Conservation (phyloP, 2,888 invertebrate genomes). For the Sericinus montela region DNA sequence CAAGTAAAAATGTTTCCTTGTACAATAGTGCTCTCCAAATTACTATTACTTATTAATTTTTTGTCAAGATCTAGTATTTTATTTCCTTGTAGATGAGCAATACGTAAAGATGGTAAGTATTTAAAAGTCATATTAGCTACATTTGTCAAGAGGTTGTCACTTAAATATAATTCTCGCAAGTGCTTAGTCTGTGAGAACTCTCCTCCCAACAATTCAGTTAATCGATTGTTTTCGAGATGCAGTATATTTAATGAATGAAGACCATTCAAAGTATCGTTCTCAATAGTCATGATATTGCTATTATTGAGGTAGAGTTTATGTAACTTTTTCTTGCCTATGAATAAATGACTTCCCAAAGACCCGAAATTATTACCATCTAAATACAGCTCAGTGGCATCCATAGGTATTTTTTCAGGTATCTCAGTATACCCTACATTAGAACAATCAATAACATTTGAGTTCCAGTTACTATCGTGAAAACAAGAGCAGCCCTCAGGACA, state of each 20-base stretch:
- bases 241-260: slow-evolving; percentile 84
- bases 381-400: slow-evolving; percentile 93
- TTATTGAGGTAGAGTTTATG: slow-evolving; percentile 87
- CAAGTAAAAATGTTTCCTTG: slow-evolving; percentile 90
- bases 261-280: slow-evolving; percentile 89
- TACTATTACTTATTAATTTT: slow-evolving; percentile 79
- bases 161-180: slow-evolving; percentile 87
- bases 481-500: slow-evolving; percentile 92
- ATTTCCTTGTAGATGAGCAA: slow-evolving; percentile 86
- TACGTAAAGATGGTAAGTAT: slow-evolving; percentile 84
- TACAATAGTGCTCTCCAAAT: slow-evolving; percentile 82
- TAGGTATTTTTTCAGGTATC: slow-evolving; percentile 89
- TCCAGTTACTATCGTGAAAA: slow-evolving; percentile 91
- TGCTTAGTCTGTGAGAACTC: slow-evolving; percentile 89
- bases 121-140: slow-evolving; percentile 87
- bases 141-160: slow-evolving; percentile 86
- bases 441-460: slow-evolving; percentile 90
- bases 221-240: slow-evolving; percentile 87
- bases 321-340: slow-evolving; percentile 90
- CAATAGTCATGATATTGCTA: slow-evolving; percentile 85
- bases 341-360: slow-evolving; percentile 87
- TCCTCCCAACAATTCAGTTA: slow-evolving; percentile 85
- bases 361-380: slow-evolving; percentile 90
- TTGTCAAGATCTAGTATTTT: slow-evolving; percentile 85
- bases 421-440: slow-evolving; percentile 85